Evolutionary conservation across 2,797 vertebrate genomes (phyloP).

Genomic region (Enteromius argenteus): DNA sequence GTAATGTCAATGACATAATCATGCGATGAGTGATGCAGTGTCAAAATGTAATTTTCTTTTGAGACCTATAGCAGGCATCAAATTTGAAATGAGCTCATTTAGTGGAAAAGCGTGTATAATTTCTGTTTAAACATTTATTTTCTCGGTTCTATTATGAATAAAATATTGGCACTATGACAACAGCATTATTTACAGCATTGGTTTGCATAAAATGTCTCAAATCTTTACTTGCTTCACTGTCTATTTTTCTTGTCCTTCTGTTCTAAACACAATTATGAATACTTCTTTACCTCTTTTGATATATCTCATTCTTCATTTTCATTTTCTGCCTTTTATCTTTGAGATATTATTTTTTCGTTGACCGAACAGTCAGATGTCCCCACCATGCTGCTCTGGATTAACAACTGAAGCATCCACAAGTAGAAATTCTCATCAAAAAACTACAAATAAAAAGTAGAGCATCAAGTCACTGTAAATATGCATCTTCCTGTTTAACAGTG

Average conservation of each 20-base stretch:
- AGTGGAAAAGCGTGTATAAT: too few species aligned
- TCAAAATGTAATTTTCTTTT: too few species aligned
- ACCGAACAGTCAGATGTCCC: not conserved
- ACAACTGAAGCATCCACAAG: not conserved
- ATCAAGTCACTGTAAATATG: not conserved
- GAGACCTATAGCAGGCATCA: too few species aligned
- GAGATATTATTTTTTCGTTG: constrained; percentile 35
- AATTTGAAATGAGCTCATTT: too few species aligned
- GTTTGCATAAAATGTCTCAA: not conserved
- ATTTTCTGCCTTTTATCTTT: constrained; percentile 42
- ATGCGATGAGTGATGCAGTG: too few species aligned
- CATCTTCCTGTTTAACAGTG: not conserved
- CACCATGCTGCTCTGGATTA: not conserved
- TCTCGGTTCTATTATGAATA: too few species aligned
- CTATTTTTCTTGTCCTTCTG: not conserved
- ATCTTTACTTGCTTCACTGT: not conserved
- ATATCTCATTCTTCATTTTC: not conserved
- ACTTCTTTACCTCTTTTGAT: constrained; percentile 29
- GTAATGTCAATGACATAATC: too few species aligned
- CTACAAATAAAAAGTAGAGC: not conserved
- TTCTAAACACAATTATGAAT: constrained; percentile 25
- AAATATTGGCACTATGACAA: not conserved
- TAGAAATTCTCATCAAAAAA: not conserved
- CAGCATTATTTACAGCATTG: not conserved
- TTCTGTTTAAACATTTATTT: too few species aligned